Base-by-base conservation (phyloP, 2,797 vertebrate genomes). In the Passerculus sandwichensis region DNA sequence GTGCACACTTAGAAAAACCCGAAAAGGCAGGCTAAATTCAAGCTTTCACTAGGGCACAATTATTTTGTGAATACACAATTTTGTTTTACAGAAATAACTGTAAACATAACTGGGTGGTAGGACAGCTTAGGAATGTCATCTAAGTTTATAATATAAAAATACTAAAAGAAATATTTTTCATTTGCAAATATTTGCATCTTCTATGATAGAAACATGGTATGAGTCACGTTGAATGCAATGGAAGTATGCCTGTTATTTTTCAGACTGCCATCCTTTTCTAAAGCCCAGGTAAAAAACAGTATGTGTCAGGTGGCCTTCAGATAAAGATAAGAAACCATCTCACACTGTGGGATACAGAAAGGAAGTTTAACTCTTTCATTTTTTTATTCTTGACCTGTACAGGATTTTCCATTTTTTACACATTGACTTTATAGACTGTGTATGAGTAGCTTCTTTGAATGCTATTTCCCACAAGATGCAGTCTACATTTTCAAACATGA, bases 111-210 rank as follows among this genome's bases (percentile, higher is more conserved):
- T 79, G 71, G 40, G 54, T 89, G 18, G 88, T 93, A 56, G 65
- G 67, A 65, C 38, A 86, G 18, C 48, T 93, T 77, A 45, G 13
- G 29, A 50, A 70, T 40, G 20, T 71, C 88, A 38, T 9, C 34
- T 38, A 47, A 27, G 7, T 67, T 47, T 22, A 22, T 66, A 38
- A 70, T 66, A 73, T 34, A 82, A 74, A 91, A 81, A 84, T 57
- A 82, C 88, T 92, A 79, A 92, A 96, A 75, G 7, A 91, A 86
- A 84, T 89, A 89, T 85, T 94, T 94, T 89, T 92, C 42, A 57
- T 38, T 88, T 85, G 61, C 40, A 81, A 92, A 92, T 65, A 66
- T 96, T 64, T 89, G 47, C 16, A 66, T 91, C 45, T 92, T 80
- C 36, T 69, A 57, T 77, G 71, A 57, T 12, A 85, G 53, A 89